These are phyloP conservation scores for Drosophila nr. perissopoda DNA, from an alignment of 2,888 invertebrate genomes.

Conservation along the genomic window DNA sequence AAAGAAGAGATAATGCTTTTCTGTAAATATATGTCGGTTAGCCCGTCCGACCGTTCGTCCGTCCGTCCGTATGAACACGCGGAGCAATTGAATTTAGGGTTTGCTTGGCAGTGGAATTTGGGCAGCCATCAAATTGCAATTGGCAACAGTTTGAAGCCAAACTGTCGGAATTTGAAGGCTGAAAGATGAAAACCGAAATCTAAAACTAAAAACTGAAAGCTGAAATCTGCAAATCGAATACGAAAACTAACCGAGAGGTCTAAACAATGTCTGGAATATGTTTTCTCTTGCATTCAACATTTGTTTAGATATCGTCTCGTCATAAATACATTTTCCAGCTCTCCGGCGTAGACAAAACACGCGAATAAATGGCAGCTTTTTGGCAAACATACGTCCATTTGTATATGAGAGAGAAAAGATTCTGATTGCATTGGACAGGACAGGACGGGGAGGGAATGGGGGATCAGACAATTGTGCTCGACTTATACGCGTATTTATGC, in stretches of 20 bases:
- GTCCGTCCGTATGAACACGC: too few species aligned
- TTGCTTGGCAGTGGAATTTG: conserved; percentile 6
- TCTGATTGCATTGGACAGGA: neutral
- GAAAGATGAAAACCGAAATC: conserved; percentile 25
- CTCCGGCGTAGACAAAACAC: conserved; percentile 33
- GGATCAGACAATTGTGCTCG: conserved; percentile 20
- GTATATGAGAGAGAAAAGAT: neutral
- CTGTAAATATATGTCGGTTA: too few species aligned
- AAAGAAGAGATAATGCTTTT: too few species aligned
- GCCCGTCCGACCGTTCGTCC: too few species aligned
- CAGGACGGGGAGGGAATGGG: too few species aligned
- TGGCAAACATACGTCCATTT: conserved; percentile 23
- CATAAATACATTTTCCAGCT: conserved; percentile 55
- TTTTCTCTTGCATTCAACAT: conserved; percentile 60
- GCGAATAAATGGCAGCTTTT: conserved; percentile 42
- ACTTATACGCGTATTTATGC: conserved; percentile 57
- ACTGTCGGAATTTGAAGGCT: conserved; percentile 21
- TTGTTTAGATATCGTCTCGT: conserved; percentile 70
- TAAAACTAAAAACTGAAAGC: conserved; percentile 17
- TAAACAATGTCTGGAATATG: conserved; percentile 77
- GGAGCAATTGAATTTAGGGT: neutral
- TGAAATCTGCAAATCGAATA: conserved; percentile 35
- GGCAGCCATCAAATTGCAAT: conserved; percentile 21
- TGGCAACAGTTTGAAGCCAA: conserved; percentile 12
- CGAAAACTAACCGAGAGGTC: conserved; percentile 46